Evolutionary conservation across 2,888 invertebrate genomes (phyloP).

Genomic region (Xanthia togata): DNA sequence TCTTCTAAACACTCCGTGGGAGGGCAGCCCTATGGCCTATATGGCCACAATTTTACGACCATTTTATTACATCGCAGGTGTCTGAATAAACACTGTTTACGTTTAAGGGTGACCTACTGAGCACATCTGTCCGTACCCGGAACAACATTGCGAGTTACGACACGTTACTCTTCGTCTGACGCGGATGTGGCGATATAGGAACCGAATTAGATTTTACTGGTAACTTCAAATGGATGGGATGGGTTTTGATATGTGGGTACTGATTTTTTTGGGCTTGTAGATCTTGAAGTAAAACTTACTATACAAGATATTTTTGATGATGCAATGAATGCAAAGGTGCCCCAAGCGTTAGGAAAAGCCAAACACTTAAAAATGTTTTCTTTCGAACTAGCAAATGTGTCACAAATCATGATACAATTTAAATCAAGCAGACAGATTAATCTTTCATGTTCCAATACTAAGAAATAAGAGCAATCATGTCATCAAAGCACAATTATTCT

Average conservation of each 20-base stretch:
- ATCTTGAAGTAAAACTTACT: neutral
- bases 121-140: slow-evolving; percentile 69
- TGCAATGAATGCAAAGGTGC: neutral
- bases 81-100: slow-evolving; percentile 67
- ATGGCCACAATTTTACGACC: slow-evolving; percentile 57
- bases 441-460: slow-evolving; percentile 18
- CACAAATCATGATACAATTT: neutral
- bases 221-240: slow-evolving; percentile 17
- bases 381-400: neutral
- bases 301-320: neutral
- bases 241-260: neutral
- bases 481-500: slow-evolving; percentile 51
- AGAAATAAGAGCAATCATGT: slow-evolving; percentile 41
- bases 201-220: slow-evolving; percentile 44
- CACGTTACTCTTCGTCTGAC: slow-evolving; percentile 19
- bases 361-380: neutral
- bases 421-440: slow-evolving; percentile 5
- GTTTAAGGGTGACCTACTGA: slow-evolving; percentile 75
- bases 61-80: slow-evolving; percentile 77
- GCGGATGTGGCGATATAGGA: slow-evolving; percentile 30
- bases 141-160: slow-evolving; percentile 48
- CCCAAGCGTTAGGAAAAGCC: neutral
- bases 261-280: neutral
- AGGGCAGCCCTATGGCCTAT: slow-evolving; percentile 56
- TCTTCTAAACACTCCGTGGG: slow-evolving; percentile 48